A percentile compares a stretch with the other conserved stretches of the same genome.
phyloP scores from a whole-genome alignment of 2,113 vertebrate genomes.

The Cariama cristata region DNA sequence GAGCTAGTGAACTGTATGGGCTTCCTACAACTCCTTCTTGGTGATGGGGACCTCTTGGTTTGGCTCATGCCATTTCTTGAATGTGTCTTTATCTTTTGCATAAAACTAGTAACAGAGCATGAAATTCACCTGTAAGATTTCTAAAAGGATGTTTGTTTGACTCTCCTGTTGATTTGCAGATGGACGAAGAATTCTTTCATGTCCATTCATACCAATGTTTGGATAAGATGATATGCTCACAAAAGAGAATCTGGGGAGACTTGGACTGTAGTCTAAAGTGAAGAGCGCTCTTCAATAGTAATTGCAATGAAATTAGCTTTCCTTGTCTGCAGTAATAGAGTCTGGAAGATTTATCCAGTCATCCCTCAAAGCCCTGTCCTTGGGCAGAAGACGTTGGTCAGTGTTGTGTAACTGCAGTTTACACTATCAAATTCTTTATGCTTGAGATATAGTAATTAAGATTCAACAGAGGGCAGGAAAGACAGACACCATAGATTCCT shows the following conservation, averaged over 20 bases:
- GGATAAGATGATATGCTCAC: background rate
- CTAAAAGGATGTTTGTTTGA: background rate
- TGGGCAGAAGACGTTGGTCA: background rate
- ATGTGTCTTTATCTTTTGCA: background rate
- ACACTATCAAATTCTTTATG: background rate
- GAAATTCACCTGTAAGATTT: background rate
- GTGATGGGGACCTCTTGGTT: background rate
- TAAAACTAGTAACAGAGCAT: background rate
- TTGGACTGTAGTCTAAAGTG: background rate
- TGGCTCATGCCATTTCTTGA: background rate
- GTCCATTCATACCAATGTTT: background rate
- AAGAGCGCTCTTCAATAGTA: background rate
- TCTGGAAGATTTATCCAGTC: background rate
- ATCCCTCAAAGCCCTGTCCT: background rate
- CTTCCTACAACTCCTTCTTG: background rate
- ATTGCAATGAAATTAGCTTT: background rate
- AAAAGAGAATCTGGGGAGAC: background rate
- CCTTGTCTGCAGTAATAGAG: background rate
- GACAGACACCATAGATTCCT: background rate
- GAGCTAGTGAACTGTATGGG: background rate
- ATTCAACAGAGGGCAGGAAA: background rate
- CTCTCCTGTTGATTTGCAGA: background rate
- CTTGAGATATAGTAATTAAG: background rate
- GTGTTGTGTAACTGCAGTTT: background rate
- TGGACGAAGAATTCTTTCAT: background rate